Evolutionary conservation across 2,797 vertebrate genomes (phyloP).

Genomic region (Xenopus petersii): DNA sequence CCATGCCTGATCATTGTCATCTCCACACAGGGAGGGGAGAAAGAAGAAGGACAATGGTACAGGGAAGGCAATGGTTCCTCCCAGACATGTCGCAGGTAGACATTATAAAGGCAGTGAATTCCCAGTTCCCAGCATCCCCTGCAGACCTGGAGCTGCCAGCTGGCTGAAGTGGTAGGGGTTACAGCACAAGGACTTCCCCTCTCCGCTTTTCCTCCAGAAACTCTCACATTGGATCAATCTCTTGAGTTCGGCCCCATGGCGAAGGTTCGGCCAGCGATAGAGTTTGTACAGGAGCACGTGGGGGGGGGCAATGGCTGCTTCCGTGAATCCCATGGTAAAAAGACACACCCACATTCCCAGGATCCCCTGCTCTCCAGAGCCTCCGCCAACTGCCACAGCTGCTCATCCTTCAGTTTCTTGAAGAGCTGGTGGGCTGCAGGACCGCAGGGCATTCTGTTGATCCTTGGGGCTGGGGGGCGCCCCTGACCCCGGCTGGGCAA

Average conservation of each 20-base stretch:
- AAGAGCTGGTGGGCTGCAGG: slow-evolving; percentile 50
- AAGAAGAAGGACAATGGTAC: too few species aligned
- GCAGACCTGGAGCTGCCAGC: slow-evolving; percentile 52
- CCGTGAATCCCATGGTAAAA: slow-evolving; percentile 30
- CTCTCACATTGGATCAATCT: slow-evolving; percentile 50
- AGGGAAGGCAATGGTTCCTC: too few species aligned
- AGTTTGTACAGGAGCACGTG: slow-evolving; percentile 58
- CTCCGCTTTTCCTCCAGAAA: slow-evolving; percentile 15
- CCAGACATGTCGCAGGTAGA: too few species aligned
- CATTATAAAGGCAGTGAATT: too few species aligned
- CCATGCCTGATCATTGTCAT: too few species aligned
- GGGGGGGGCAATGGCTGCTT: slow-evolving; percentile 49
- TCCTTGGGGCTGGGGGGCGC: slow-evolving; percentile 41
- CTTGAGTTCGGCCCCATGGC: slow-evolving; percentile 54
- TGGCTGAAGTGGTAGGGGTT: slow-evolving; percentile 62
- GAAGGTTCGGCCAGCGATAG: slow-evolving; percentile 61
- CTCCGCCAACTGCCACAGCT: slow-evolving; percentile 57
- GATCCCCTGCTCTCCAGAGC: slow-evolving; percentile 53
- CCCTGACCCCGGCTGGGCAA: not conserved
- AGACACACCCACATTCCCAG: slow-evolving; percentile 50
- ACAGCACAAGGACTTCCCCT: slow-evolving; percentile 51
- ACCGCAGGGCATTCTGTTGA: slow-evolving; percentile 44
- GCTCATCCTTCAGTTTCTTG: slow-evolving; percentile 61
- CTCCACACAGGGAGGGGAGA: too few species aligned
- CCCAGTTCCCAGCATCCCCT: not conserved